Base-by-base conservation (phyloP, 2,888 invertebrate species). In the Melanophora roralis region DNA sequence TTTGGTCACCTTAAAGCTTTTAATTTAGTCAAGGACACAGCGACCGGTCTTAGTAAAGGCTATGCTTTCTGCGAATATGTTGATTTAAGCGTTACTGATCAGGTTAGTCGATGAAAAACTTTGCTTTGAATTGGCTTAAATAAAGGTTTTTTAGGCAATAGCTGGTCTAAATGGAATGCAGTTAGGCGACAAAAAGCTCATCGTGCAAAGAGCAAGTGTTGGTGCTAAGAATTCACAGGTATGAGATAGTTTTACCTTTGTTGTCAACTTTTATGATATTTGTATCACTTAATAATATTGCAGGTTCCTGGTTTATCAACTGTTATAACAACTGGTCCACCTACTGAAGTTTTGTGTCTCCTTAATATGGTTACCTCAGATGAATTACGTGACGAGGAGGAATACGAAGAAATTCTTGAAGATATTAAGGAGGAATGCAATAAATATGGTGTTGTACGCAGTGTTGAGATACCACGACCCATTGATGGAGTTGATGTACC, bases 21-120 rank as follows among this genome's bases (percentile, higher is more conserved):
- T 93, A 98, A 98, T 92, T 92, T 99, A 91, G 98, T 98, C 83
- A 98, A 98, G 91, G 98, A 99, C 91, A 96, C 97, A 11, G 97
- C 98, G 8, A 98, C 98, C 67, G 98, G 98, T 51, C 92, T 98
- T 62, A 98, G 98, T 89, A 99, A 99, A 91, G 98, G 99, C 53
- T 99, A 98, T 90, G 99, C 98, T 14, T 99, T 99, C 92, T 98
- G 98, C 89, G 98, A 99, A 92, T 99, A 98, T 91, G 95, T 97
- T 83, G 98, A 99, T 89, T 95, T 96, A 80, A 94, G 95, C 32
- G 96, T 98, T 92, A 99, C 98, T 12, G 98, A 99, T 91, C 98
- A 97, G 93, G 96, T 96, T 91, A 89, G 82, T 47, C n/a, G n/a
- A n/a, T n/a, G n/a, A n/a, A 36, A n/a, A 7, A 1, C 9, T 53